Percentiles rank a stretch among this genome's conserved stretches.
These are phyloP conservation scores for Empidonax traillii DNA, from an alignment of 2,113 vertebrate genomes.

Conservation along the genomic window DNA sequence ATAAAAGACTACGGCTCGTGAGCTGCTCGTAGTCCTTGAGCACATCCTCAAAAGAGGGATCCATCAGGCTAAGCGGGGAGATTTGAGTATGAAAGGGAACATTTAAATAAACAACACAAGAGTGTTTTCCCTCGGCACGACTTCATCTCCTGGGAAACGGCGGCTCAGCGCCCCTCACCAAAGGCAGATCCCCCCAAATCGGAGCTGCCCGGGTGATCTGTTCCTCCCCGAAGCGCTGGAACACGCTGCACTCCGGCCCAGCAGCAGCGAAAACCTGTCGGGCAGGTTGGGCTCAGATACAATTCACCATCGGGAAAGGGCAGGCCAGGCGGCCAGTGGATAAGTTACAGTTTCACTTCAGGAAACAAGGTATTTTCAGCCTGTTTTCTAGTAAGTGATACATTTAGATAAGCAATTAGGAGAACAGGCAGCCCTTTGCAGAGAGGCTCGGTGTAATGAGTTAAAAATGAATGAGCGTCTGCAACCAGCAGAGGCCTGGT, in stretches of 20 bases:
- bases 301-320: background rate
- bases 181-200: background rate
- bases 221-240: background rate
- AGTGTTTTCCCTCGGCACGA: background rate
- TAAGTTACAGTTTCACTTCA: background rate
- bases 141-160: background rate
- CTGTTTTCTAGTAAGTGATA: background rate
- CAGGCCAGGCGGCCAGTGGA: fast-evolving
- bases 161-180: background rate
- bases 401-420: background rate
- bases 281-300: background rate
- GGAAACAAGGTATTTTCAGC: background rate
- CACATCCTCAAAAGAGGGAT: background rate
- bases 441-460: background rate
- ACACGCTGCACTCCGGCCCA: background rate
- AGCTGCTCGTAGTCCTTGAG: background rate
- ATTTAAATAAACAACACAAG: background rate
- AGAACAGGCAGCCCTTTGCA: background rate
- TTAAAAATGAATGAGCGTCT: slow-evolving; percentile 37
- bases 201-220: fast-evolving
- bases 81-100: background rate
- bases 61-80: background rate
- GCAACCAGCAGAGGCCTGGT: fast-evolving
- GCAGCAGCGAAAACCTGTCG: background rate
- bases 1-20: background rate